Conservation (phyloP, 1,140 invertebrate species). For the Drosophila arizonae region DNA sequence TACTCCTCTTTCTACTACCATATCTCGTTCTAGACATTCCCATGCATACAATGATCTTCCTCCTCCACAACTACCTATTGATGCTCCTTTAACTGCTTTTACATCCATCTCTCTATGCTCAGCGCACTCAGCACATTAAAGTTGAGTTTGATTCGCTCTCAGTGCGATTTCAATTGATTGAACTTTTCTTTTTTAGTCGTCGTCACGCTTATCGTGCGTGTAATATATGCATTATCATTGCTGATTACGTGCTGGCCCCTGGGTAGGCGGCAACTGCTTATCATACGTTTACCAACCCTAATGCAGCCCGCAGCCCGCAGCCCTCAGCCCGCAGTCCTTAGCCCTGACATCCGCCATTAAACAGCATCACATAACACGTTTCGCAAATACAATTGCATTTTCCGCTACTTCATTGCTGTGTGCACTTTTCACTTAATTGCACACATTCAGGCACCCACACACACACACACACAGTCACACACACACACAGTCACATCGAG, state of each 20-base stretch:
- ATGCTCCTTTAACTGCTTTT: too few species aligned
- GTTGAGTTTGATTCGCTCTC: neutral
- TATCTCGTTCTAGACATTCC: too few species aligned
- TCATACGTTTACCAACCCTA: slow-evolving; percentile 2
- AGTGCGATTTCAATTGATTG: neutral
- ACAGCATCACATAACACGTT: slow-evolving; percentile 17
- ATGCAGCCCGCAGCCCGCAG: neutral
- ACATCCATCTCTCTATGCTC: too few species aligned
- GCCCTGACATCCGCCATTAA: too few species aligned
- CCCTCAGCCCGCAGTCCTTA: too few species aligned
- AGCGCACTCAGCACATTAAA: neutral
- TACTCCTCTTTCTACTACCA: too few species aligned
- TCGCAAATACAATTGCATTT: slow-evolving; percentile 66
- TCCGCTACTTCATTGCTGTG: slow-evolving; percentile 55
- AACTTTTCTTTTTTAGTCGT: neutral
- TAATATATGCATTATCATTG: slow-evolving; percentile 38
- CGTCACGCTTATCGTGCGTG: slow-evolving; percentile 35
- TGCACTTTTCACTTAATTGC: slow-evolving; percentile 80
- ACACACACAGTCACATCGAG: neutral
- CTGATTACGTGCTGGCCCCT: slow-evolving; percentile 28
- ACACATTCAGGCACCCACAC: slow-evolving; percentile 43
- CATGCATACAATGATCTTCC: too few species aligned
- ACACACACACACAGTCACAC: slow-evolving; percentile 12
- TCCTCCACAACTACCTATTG: too few species aligned
- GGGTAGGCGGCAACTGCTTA: slow-evolving; percentile 21